A percentile compares a stretch with the other conserved stretches of the same genome.
Evolutionary conservation across 92 coral and sea anemone species (phyloP).

Genomic region (Bergia sp.): DNA sequence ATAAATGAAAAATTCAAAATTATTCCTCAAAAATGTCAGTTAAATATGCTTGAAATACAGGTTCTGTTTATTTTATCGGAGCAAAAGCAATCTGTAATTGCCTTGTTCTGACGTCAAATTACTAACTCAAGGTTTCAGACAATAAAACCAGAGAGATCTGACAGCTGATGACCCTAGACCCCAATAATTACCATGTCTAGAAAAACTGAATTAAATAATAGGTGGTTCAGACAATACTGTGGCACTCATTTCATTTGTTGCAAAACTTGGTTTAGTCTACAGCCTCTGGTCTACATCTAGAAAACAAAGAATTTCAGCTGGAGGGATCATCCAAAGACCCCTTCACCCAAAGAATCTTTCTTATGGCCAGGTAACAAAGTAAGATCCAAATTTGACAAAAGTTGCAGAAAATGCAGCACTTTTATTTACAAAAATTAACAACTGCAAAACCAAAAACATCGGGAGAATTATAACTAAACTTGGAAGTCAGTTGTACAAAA

Average conservation of each 20-base stretch:
- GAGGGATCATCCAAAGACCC: background rate
- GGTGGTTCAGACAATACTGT: background rate
- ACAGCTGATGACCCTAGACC: constrained; percentile 18
- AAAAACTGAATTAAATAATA: background rate
- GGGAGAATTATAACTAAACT: too few species aligned
- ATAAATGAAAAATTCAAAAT: too few species aligned
- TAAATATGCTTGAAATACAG: background rate
- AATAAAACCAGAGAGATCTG: background rate
- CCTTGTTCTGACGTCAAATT: background rate
- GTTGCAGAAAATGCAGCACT: too few species aligned
- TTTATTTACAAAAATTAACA: too few species aligned
- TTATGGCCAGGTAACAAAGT: background rate
- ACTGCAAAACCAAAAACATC: too few species aligned
- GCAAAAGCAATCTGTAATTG: background rate
- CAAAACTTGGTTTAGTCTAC: background rate
- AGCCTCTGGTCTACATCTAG: background rate
- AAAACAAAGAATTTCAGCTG: background rate
- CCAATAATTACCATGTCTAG: background rate
- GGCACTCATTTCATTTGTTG: background rate
- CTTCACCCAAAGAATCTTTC: background rate
- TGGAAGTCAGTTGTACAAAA: background rate
- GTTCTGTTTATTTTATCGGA: background rate
- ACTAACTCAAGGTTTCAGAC: background rate
- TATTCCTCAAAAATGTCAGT: background rate
- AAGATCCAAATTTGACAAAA: too few species aligned